Evolutionary conservation across 92 coral and sea anemone species (phyloP).

Genomic region (Epizoanthus illoricatus): DNA sequence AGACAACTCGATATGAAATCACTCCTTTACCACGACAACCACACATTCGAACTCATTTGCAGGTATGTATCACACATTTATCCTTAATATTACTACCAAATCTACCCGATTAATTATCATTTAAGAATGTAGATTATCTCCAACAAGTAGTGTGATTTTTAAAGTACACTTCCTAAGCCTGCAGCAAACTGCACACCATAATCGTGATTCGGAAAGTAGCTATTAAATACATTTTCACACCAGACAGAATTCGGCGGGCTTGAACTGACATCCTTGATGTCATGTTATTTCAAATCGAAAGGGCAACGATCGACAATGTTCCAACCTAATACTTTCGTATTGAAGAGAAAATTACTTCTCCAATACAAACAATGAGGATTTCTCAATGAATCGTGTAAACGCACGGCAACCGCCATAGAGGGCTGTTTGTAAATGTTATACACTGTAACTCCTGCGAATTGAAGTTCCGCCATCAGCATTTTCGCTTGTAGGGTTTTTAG

Average conservation of each 20-base stretch:
- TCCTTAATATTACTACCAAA: conserved; percentile 4
- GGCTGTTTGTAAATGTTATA: conserved; percentile 57
- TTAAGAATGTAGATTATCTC: conserved; percentile 30
- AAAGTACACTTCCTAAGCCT: conserved; percentile 63
- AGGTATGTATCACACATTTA: conserved; percentile 1
- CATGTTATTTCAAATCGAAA: conserved; percentile 39
- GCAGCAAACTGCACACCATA: conserved; percentile 46
- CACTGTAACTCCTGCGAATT: conserved; percentile 20
- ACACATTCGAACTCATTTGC: conserved; percentile 14
- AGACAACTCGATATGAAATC: conserved; percentile 60
- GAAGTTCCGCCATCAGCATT: conserved; percentile 40
- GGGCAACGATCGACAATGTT: conserved; percentile 1
- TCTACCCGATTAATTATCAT: conserved; percentile 21
- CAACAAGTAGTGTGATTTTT: conserved; percentile 44
- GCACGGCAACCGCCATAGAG: conserved; percentile 56
- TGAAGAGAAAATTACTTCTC: conserved; percentile 51
- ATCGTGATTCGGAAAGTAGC: conserved; percentile 42
- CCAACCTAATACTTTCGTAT: conserved; percentile 10
- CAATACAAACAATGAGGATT: conserved; percentile 67
- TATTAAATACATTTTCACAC: conserved; percentile 39
- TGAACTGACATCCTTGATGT: conserved; percentile 41
- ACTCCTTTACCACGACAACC: not conserved
- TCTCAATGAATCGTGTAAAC: conserved; percentile 61
- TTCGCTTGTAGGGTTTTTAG: conserved; percentile 2
- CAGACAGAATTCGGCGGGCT: conserved; percentile 47